Percentiles rank a stretch among this genome's conserved stretches.
Evolutionary conservation across 1,140 invertebrate genomes (phyloP).

Genomic region (Lasaia peninsularis): DNA sequence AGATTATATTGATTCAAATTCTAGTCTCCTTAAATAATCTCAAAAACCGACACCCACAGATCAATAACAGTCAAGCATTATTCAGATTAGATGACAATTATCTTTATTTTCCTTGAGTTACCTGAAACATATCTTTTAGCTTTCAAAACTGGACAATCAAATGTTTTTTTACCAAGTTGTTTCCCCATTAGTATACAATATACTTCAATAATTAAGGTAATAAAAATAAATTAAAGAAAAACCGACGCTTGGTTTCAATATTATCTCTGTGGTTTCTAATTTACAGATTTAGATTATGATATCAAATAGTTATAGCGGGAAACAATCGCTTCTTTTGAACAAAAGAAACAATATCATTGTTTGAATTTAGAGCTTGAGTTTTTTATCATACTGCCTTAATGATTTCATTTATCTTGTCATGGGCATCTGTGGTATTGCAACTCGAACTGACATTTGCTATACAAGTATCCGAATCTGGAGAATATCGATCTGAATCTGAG

Average conservation of each 20-base stretch:
- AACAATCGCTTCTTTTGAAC: conserved; percentile 7
- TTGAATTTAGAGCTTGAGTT: conserved; percentile 20
- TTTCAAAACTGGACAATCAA: no score
- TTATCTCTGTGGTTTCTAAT: background rate
- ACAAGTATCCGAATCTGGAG: conserved; percentile 34
- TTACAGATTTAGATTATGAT: conserved; percentile 1
- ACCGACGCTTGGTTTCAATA: no score
- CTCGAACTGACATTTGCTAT: conserved; percentile 36
- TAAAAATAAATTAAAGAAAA: background rate
- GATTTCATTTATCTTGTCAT: conserved; percentile 41
- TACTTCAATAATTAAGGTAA: no score
- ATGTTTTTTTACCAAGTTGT: no score
- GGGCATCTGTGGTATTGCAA: conserved; percentile 45
- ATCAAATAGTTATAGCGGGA: conserved; percentile 6
- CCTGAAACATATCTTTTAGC: no score
- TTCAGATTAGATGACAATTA: no score
- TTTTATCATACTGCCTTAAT: conserved; percentile 34
- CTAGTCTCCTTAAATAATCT: no score
- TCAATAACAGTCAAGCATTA: no score
- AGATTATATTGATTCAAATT: no score
- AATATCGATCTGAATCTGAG: conserved; percentile 44
- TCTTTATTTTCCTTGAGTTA: no score
- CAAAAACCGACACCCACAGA: no score
- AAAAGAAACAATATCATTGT: conserved; percentile 31
- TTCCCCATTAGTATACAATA: no score